A percentile compares a stretch with the other conserved stretches of the same genome.
Evolutionary conservation across 2,888 invertebrate genomes (phyloP).

Genomic region (Drosophila flavopinicola): DNA sequence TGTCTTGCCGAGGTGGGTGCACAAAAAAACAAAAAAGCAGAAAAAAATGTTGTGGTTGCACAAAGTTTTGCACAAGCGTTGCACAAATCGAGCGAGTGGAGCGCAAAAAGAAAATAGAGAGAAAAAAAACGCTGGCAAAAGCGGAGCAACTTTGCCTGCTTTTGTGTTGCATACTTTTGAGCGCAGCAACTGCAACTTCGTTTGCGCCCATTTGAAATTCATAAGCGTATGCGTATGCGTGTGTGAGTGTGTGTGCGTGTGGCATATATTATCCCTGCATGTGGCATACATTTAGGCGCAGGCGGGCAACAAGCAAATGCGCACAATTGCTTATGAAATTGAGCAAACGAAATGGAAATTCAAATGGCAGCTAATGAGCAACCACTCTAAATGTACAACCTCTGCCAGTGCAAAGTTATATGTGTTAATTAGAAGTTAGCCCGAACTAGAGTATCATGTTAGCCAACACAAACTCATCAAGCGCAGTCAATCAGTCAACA

Average conservation of each 20-base stretch:
- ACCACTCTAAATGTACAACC: conserved; percentile 10
- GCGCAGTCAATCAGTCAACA: conserved; percentile 64
- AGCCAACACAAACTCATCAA: conserved; percentile 22
- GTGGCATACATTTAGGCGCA: conserved; percentile 64
- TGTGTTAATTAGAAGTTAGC: conserved; percentile 49
- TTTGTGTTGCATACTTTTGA: conserved; percentile 63
- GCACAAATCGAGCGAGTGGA: conserved; percentile 54
- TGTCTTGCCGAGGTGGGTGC: conserved; percentile 19
- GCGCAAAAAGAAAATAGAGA: conserved; percentile 24
- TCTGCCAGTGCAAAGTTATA: conserved; percentile 8
- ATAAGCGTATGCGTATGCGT: conserved; percentile 46
- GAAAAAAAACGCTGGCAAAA: conserved; percentile 37
- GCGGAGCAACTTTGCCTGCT: conserved; percentile 58
- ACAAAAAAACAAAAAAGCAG: neutral
- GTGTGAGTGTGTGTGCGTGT: conserved; percentile 32
- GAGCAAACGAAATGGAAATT: conserved; percentile 76
- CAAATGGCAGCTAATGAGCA: conserved; percentile 69
- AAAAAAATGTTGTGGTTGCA: conserved; percentile 46
- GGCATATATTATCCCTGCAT: conserved; percentile 70
- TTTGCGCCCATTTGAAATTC: conserved; percentile 75
- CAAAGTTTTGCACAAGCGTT: conserved; percentile 56
- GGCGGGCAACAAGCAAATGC: conserved; percentile 43
- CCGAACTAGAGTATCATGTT: conserved; percentile 30
- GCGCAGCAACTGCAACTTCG: conserved; percentile 59
- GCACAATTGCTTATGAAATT: conserved; percentile 78